phyloP scores from a whole-genome alignment of 1,140 invertebrate genomes.

The Heliothis subflexa region DNA sequence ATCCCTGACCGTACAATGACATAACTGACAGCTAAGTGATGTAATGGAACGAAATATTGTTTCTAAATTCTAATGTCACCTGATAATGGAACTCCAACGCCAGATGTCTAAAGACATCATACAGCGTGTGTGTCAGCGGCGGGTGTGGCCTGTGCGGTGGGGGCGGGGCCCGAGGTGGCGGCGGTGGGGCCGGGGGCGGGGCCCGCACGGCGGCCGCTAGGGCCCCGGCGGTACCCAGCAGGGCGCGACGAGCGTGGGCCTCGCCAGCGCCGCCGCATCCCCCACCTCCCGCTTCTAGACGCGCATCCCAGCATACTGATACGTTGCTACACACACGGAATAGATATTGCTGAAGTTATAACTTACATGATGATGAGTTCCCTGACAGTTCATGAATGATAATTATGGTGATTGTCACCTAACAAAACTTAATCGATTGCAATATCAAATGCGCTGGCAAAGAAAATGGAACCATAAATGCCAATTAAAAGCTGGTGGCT shows the following conservation, averaged over 20 bases:
- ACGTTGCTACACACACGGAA: slow-evolving; percentile 56
- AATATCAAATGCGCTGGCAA: too few relatives aligned
- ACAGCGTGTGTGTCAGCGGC: slow-evolving; percentile 71
- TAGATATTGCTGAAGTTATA: too few relatives aligned
- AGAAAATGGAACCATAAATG: too few relatives aligned
- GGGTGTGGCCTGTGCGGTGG: slow-evolving; percentile 52
- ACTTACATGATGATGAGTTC: too few relatives aligned
- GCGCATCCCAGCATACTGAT: slow-evolving; percentile 87
- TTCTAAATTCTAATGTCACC: too few relatives aligned
- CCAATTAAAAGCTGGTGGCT: too few relatives aligned
- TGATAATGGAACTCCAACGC: slow-evolving; percentile 73
- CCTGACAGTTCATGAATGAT: too few relatives aligned
- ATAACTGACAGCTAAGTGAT: too few relatives aligned
- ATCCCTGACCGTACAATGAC: too few relatives aligned
- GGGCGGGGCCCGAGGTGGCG: slow-evolving; percentile 40
- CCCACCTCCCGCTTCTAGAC: slow-evolving; percentile 92
- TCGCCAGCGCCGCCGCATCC: slow-evolving; percentile 90
- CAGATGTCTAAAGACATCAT: slow-evolving; percentile 75
- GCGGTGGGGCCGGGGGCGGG: slow-evolving; percentile 53
- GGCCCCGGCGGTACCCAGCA: slow-evolving; percentile 75
- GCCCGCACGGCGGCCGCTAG: slow-evolving; percentile 66
- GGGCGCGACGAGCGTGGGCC: slow-evolving; percentile 89
- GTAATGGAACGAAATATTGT: too few relatives aligned
- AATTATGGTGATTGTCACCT: too few relatives aligned
- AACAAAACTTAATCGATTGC: too few relatives aligned